phyloP scores from a whole-genome alignment of 2,113 vertebrate species.

The Hymenochirus boettgeri region DNA sequence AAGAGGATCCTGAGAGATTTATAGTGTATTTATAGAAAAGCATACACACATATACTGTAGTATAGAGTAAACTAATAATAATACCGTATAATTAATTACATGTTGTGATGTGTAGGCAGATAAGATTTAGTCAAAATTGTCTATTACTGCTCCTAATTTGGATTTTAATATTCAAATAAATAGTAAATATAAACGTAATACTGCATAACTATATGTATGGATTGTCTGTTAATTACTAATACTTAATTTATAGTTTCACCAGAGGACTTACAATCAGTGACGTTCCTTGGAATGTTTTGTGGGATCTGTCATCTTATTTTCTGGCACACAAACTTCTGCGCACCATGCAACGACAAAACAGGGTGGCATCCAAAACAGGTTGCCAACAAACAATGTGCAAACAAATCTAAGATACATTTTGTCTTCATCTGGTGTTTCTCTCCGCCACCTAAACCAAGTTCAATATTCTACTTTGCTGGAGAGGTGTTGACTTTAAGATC shows the following conservation, averaged over 20 bases:
- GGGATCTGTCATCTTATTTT: constrained; percentile 64
- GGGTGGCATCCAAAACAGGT: constrained; percentile 50
- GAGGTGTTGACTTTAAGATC: constrained; percentile 40
- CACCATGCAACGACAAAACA: constrained; percentile 49
- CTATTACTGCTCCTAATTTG: too few species aligned
- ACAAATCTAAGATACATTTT: constrained; percentile 53
- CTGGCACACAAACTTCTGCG: constrained; percentile 61
- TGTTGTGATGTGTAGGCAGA: too few species aligned
- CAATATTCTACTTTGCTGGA: constrained; percentile 24
- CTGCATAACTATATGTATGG: too few species aligned
- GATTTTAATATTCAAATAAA: too few species aligned
- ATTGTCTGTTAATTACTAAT: too few species aligned
- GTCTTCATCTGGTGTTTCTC: constrained; percentile 41
- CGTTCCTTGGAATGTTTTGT: constrained; percentile 59
- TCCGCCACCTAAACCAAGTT: constrained; percentile 18
- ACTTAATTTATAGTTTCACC: not conserved
- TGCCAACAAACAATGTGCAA: constrained; percentile 49
- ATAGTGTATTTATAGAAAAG: too few species aligned
- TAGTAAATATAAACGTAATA: too few species aligned
- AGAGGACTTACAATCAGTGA: constrained; percentile 63
- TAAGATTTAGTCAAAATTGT: too few species aligned
- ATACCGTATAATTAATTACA: too few species aligned
- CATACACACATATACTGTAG: too few species aligned
- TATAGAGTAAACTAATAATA: too few species aligned
- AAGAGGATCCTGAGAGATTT: too few species aligned